Conservation (phyloP, 2,888 invertebrate genomes). For the Noctua janthe region DNA sequence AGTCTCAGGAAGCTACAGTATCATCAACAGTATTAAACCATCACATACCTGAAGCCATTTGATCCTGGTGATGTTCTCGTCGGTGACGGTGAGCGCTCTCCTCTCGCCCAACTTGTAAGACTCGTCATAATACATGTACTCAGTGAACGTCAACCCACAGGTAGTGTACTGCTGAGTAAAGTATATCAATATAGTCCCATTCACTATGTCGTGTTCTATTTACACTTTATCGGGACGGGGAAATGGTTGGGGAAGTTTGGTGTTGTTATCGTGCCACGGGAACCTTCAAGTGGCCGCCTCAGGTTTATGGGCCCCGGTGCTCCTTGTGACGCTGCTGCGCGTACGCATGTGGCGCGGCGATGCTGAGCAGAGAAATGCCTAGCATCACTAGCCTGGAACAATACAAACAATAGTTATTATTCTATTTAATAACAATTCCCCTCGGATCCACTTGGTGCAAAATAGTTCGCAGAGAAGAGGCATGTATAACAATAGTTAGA, state of each 20-base stretch:
- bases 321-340: slow-evolving; percentile 78
- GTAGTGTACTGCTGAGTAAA: slow-evolving; percentile 96
- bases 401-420: not conserved
- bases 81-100: slow-evolving; percentile 92
- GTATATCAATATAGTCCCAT: slow-evolving; percentile 95
- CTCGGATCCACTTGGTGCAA: too few relatives aligned
- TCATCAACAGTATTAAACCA: not conserved
- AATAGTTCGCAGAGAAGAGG: not conserved
- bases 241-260: slow-evolving; percentile 96
- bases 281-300: slow-evolving; percentile 92
- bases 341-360: slow-evolving; percentile 74
- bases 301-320: slow-evolving; percentile 86
- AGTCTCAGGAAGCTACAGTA: not conserved
- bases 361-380: slow-evolving; percentile 73
- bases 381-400: slow-evolving; percentile 20
- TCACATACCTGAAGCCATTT: slow-evolving; percentile 76
- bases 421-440: not conserved
- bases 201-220: slow-evolving; percentile 93
- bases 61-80: slow-evolving; percentile 93
- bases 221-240: slow-evolving; percentile 95
- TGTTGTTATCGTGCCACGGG: slow-evolving; percentile 93
- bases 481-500: not conserved
- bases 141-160: slow-evolving; percentile 94
- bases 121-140: slow-evolving; percentile 94
- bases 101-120: slow-evolving; percentile 92